Evolutionary conservation across 2,113 vertebrate genomes (phyloP).

Genomic region (Pseudorectes ferrugineus): DNA sequence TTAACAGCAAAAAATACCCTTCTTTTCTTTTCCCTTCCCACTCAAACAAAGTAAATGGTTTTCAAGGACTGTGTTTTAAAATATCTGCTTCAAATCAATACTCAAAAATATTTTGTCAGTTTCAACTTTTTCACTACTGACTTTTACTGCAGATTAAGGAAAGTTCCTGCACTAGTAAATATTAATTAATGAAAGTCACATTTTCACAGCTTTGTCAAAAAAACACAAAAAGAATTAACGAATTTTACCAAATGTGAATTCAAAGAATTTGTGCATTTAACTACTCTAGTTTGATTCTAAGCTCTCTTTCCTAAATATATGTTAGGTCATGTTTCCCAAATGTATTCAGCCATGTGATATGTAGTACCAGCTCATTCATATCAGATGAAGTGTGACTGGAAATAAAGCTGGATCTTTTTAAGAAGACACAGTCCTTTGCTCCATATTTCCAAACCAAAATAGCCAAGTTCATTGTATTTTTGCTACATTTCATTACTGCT

Average conservation of each 20-base stretch:
- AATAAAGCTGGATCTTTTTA: slow-evolving; percentile 63
- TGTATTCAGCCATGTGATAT: slow-evolving; percentile 60
- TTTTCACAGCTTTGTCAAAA: background rate
- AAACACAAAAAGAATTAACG: background rate
- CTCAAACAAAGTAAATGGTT: background rate
- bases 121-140: background rate
- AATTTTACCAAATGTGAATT: background rate
- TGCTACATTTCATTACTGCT: slow-evolving; percentile 57
- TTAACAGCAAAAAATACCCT: background rate
- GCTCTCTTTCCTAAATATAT: slow-evolving; percentile 33
- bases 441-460: slow-evolving; percentile 66
- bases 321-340: slow-evolving; percentile 51
- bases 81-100: background rate
- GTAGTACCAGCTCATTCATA: slow-evolving; percentile 62
- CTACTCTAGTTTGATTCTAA: background rate
- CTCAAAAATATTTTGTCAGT: background rate
- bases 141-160: background rate
- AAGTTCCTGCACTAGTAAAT: background rate
- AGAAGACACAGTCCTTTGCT: slow-evolving; percentile 46
- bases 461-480: slow-evolving; percentile 64
- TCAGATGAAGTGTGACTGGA: slow-evolving; percentile 70
- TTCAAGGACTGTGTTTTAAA: background rate
- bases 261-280: background rate
- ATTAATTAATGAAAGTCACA: background rate
- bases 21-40: background rate